Percentiles rank a stretch among this genome's conserved stretches.
phyloP scores from a whole-genome alignment of 2,113 vertebrate species.

The Cryptomyrus ogoouensis region DNA sequence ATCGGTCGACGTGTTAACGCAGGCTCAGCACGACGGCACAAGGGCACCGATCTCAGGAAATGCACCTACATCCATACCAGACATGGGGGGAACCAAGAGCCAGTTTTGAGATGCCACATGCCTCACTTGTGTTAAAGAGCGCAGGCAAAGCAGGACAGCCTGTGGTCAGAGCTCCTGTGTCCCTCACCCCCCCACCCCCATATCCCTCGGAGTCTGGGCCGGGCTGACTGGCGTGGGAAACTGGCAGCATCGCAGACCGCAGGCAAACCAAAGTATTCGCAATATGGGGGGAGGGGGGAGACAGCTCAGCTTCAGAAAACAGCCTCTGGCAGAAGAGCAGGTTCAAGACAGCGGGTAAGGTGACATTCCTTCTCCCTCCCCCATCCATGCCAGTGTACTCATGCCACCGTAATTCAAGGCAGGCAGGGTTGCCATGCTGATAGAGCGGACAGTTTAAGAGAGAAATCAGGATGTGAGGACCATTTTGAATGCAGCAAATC shows the following conservation, averaged over 20 bases:
- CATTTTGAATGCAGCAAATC: neutral
- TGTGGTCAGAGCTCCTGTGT: neutral
- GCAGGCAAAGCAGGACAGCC: neutral
- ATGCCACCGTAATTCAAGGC: neutral
- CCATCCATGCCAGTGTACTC: neutral
- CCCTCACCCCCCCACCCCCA: neutral
- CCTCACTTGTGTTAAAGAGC: neutral
- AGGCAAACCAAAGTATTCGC: neutral
- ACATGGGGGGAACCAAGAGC: neutral
- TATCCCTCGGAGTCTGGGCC: neutral
- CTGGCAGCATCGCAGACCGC: neutral
- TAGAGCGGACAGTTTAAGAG: neutral
- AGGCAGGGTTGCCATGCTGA: neutral
- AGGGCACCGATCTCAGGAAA: neutral
- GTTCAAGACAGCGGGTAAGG: neutral
- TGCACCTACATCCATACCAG: neutral
- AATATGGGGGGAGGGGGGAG: neutral
- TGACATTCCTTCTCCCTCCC: neutral
- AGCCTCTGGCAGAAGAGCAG: neutral
- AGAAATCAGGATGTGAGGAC: neutral
- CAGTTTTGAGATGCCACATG: neutral
- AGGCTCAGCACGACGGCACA: neutral
- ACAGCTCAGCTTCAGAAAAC: neutral
- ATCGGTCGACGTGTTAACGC: neutral
- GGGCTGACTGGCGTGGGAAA: neutral